Conservation (phyloP, 2,797 vertebrate genomes). For the Chloroceryle amazona region DNA sequence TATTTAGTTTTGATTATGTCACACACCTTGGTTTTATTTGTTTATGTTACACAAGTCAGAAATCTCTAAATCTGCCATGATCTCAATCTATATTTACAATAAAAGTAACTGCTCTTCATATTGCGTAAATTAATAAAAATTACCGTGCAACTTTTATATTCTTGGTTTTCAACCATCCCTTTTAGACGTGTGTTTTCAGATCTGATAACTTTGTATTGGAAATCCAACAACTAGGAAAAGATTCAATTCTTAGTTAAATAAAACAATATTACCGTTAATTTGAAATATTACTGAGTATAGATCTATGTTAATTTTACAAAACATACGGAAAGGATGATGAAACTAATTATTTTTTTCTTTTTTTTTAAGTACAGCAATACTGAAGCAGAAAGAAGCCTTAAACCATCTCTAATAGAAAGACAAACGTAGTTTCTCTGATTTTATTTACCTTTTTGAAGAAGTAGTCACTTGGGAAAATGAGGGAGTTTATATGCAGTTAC, state of each 20-base stretch:
- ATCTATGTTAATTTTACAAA: background rate
- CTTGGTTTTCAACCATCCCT: constrained; percentile 73
- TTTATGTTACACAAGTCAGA: background rate
- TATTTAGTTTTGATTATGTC: background rate
- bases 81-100: background rate
- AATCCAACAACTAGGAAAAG: constrained; percentile 72
- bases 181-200: constrained; percentile 77
- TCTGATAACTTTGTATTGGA: constrained; percentile 52
- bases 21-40: background rate
- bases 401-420: background rate
- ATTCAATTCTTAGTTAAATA: constrained; percentile 17
- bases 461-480: background rate
- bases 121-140: background rate
- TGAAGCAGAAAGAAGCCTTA: background rate
- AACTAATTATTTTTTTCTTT: background rate
- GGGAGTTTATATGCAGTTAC: background rate
- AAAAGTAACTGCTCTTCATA: background rate
- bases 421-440: background rate
- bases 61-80: background rate
- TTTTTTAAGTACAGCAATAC: background rate
- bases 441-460: background rate
- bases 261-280: background rate
- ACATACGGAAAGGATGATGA: background rate
- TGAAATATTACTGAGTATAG: background rate
- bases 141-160: constrained; percentile 66